Base-by-base conservation (phyloP, 2,113 vertebrate species). In the Recurvirostra avosetta region DNA sequence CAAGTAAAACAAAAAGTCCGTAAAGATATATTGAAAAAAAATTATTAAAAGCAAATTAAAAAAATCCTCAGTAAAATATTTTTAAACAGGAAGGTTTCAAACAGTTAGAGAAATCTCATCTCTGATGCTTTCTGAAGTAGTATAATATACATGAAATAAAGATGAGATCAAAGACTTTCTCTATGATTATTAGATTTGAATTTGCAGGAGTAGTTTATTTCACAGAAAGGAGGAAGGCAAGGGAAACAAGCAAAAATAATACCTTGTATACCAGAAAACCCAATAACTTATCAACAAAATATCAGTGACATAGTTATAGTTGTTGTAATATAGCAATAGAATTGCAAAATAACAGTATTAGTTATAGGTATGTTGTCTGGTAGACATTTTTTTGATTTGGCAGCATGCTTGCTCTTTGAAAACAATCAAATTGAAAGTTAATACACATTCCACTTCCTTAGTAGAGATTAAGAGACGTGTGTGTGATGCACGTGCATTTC, bases 361-460 rank as follows among this genome's bases (percentile, higher is more conserved):
- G 9, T 67, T 92, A 73, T 77, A 63, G 8, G 4, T 74, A 63
- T 83, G 47, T 62, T 87, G 58, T 40, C 75, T 81, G 23, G 30
- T 36, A 76, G 84, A 89, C 16, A 56, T 67, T 67, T 82, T 97
- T 89, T 96, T 81, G 56, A 78, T 95, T 94, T 94, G 56, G 53
- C 61, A n/a, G 45, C 50, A 43, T 65, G 38, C 40, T 74, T 95
- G 67, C n/a, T 88, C 40, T 83, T 94, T 66, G 71, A 96, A 97
- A 97, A 63, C 50, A 94, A 71, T 95, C 90, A 79, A 32, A 75
- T 47, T 59, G 52, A 92, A 97, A 77, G 27, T 85, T 88, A 96
- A 95, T 95, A 96, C 15, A 45, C 76, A 87, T 92, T 92, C 32
- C 40, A 88, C 62, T 90, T 95, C 75, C 59, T 93, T 30, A 56